These are phyloP conservation scores for Ivindomyrus marchei DNA, from an alignment of 2,113 vertebrate species.

Conservation along the genomic window DNA sequence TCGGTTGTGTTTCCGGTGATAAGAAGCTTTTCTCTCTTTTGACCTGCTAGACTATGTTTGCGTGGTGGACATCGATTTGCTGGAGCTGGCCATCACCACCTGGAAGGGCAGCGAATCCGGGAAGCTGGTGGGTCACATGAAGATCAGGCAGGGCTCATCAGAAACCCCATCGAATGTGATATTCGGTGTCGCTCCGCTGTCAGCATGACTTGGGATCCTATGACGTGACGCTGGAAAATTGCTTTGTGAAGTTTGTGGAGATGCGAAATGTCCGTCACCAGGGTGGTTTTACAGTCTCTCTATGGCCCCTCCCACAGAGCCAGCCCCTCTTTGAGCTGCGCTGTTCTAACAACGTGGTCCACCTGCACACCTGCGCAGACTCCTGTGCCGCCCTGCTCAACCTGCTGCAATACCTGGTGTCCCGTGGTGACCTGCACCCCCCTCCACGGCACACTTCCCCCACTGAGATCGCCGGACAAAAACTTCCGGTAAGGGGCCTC, in stretches of 20 bases:
- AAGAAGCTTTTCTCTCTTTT: background rate
- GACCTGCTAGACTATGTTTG: conserved; percentile 75
- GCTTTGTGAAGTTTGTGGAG: background rate
- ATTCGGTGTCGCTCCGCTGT: background rate
- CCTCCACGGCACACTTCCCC: conserved; percentile 72
- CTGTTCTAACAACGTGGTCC: conserved; percentile 85
- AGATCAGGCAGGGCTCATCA: background rate
- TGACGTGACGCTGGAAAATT: background rate
- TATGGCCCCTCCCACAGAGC: conserved; percentile 49
- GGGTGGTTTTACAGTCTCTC: background rate
- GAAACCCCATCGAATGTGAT: background rate
- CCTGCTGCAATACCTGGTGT: conserved; percentile 77
- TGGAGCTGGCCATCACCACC: conserved; percentile 84
- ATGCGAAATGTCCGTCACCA: background rate
- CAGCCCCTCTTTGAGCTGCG: conserved; percentile 85
- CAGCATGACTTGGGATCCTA: background rate
- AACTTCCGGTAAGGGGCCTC: conserved; percentile 64
- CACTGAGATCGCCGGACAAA: conserved; percentile 84
- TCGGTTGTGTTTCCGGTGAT: background rate
- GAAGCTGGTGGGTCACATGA: conserved; percentile 64
- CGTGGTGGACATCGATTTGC: conserved; percentile 79
- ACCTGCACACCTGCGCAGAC: conserved; percentile 81
- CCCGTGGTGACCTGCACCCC: conserved; percentile 76
- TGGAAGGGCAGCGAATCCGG: conserved; percentile 73
- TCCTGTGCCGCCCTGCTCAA: conserved; percentile 79